phyloP scores from a whole-genome alignment of 2,888 invertebrate genomes.

The Lottia scabra region DNA sequence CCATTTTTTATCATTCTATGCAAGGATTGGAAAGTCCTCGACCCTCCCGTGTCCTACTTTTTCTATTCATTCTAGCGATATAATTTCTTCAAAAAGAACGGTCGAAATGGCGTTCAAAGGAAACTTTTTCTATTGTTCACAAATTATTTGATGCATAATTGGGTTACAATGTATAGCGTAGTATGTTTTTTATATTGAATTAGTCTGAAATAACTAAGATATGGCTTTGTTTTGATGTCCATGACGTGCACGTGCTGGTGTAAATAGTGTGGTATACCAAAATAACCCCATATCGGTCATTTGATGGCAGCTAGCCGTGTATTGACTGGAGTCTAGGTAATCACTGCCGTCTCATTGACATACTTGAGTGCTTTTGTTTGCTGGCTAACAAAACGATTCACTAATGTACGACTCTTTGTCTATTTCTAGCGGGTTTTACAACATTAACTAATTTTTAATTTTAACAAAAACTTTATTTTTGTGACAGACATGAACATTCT shows the following conservation, averaged over 20 bases:
- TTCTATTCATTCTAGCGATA: conserved; percentile 49
- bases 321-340: too few relatives aligned
- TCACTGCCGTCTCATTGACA: conserved; percentile 14
- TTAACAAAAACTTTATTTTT: too few relatives aligned
- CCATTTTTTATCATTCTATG: conserved; percentile 24
- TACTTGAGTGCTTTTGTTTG: conserved; percentile 28
- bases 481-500: too few relatives aligned
- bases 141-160: conserved; percentile 19
- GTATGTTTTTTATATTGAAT: conserved; percentile 3
- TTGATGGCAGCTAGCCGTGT: background rate
- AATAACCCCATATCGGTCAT: conserved; percentile 6
- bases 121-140: conserved; percentile 53
- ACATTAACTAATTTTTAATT: too few relatives aligned
- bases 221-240: conserved; percentile 14
- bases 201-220: background rate
- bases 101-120: conserved; percentile 65
- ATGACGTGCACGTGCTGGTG: conserved; percentile 26
- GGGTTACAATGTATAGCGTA: conserved; percentile 12
- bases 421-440: background rate
- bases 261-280: conserved; percentile 26
- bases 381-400: background rate
- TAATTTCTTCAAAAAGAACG: conserved; percentile 58
- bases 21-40: conserved; percentile 28
- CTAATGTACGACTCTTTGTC: background rate
- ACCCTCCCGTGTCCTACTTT: conserved; percentile 42